Conservation (phyloP, 2,888 invertebrate genomes). For the Lycophotia porphyrea region DNA sequence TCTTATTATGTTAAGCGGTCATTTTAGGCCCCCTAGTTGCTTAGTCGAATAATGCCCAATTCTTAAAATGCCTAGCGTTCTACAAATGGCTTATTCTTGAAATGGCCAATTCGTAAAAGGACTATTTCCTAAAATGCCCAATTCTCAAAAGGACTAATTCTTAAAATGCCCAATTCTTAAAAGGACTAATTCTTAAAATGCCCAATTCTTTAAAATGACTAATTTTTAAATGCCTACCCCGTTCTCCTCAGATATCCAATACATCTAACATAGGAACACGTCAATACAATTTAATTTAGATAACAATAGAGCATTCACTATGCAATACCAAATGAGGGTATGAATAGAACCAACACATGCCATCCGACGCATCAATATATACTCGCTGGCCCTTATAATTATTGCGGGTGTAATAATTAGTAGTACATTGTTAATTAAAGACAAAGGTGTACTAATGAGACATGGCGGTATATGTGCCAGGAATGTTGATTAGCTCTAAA, state of each 20-base stretch:
- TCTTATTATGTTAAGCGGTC: too few relatives aligned
- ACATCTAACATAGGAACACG: not conserved
- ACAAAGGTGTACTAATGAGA: conserved; percentile 80
- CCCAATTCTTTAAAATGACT: too few relatives aligned
- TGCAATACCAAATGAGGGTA: conserved; percentile 18
- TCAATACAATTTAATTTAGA: conserved; percentile 20
- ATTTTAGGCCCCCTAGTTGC: not conserved
- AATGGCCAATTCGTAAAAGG: too few relatives aligned
- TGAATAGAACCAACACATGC: conserved; percentile 22
- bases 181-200: too few relatives aligned
- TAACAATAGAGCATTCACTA: conserved; percentile 23
- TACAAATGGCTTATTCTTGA: too few relatives aligned
- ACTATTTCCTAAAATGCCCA: too few relatives aligned
- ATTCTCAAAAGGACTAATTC: too few relatives aligned
- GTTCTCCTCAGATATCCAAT: not conserved
- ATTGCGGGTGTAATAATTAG: conserved; percentile 59
- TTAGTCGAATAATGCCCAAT: too few relatives aligned
- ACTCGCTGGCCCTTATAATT: conserved; percentile 48
- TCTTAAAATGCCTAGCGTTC: too few relatives aligned
- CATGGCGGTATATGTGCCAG: conserved; percentile 68
- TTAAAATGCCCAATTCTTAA: too few relatives aligned
- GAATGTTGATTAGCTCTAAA: conserved; percentile 84
- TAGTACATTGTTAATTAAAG: conserved; percentile 73
- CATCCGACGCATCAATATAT: conserved; percentile 15
- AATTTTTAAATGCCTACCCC: too few relatives aligned